These are phyloP conservation scores for Helicoverpa zea DNA, from an alignment of 1,140 invertebrate species.

Conservation along the genomic window DNA sequence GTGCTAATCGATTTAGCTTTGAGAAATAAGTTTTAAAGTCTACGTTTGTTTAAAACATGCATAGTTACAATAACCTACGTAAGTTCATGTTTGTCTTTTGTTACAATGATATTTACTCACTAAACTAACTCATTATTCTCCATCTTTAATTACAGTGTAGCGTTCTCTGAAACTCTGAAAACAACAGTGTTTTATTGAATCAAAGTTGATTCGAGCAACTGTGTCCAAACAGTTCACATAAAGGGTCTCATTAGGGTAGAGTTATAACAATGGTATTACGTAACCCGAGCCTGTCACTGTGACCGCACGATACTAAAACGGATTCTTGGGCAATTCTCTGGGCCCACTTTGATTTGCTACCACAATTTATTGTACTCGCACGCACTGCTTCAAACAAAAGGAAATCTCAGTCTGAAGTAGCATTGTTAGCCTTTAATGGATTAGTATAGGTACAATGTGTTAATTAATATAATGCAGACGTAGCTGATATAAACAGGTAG, in stretches of 20 bases:
- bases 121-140: neutral
- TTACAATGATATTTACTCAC: neutral
- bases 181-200: slow-evolving; percentile 37
- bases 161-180: neutral
- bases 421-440: slow-evolving; percentile 37
- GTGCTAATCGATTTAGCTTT: neutral
- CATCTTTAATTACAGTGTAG: neutral
- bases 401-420: slow-evolving; percentile 26
- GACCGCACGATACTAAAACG: slow-evolving; percentile 55
- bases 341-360: slow-evolving; percentile 53
- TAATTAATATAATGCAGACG: slow-evolving; percentile 31
- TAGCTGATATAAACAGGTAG: neutral
- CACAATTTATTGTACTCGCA: slow-evolving; percentile 34
- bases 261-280: slow-evolving; percentile 58
- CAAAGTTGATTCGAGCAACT: slow-evolving; percentile 27
- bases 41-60: neutral
- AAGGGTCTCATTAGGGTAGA: slow-evolving; percentile 52
- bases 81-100: too few species aligned
- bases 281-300: slow-evolving; percentile 53
- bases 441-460: slow-evolving; percentile 18
- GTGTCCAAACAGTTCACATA: slow-evolving; percentile 37
- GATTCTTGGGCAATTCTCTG: slow-evolving; percentile 52
- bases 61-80: neutral
- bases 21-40: too few species aligned
- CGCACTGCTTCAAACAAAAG: slow-evolving; percentile 40